Conservation (phyloP, 1,140 invertebrate species). For the Zaprionus kolodkinae region DNA sequence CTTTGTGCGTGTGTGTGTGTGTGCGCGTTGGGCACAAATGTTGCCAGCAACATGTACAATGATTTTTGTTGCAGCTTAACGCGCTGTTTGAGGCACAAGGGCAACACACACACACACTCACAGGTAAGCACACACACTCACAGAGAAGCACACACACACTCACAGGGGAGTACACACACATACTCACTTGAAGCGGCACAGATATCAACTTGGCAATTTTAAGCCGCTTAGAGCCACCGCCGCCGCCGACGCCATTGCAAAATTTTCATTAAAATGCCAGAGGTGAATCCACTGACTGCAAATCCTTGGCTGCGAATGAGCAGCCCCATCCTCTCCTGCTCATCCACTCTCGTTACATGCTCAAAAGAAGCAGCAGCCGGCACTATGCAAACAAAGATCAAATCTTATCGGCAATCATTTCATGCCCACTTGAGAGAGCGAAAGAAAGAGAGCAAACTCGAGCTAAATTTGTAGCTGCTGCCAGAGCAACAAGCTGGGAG, state of each 20-base stretch:
- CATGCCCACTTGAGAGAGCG: conserved; percentile 62
- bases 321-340: neutral
- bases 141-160: conserved; percentile 1
- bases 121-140: neutral
- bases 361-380: conserved; percentile 17
- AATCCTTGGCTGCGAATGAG: conserved; percentile 36
- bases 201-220: conserved; percentile 56
- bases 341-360: neutral
- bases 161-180: neutral
- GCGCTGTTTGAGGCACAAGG: conserved; percentile 22
- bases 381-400: conserved; percentile 72
- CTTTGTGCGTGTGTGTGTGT: neutral
- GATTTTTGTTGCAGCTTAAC: conserved; percentile 38
- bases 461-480: conserved; percentile 66
- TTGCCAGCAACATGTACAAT: conserved; percentile 62
- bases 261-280: conserved; percentile 78
- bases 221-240: conserved; percentile 61
- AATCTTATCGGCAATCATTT: conserved; percentile 82
- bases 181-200: conserved; percentile 17
- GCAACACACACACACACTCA: conserved; percentile 1
- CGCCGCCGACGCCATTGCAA: conserved; percentile 34
- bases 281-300: conserved; percentile 54
- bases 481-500: neutral
- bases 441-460: conserved; percentile 15
- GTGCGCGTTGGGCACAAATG: conserved; percentile 32